phyloP scores from a whole-genome alignment of 2,797 vertebrate genomes.

The Coilia nasus region DNA sequence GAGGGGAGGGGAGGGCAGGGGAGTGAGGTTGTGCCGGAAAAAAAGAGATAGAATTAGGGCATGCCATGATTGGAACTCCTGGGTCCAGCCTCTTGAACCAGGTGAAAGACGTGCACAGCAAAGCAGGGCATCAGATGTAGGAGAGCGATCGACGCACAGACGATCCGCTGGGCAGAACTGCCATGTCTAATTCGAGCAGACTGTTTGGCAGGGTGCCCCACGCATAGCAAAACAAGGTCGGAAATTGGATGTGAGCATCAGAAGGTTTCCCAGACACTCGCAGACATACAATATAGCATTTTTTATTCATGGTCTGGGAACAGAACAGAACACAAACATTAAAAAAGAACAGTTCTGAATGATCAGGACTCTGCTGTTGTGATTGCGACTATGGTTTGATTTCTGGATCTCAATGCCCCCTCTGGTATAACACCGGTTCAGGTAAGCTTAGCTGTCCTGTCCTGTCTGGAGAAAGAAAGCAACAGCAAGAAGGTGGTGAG shows the following conservation, averaged over 20 bases:
- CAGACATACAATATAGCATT: background rate
- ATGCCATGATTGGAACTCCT: conserved; percentile 36
- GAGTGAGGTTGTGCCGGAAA: too few species aligned
- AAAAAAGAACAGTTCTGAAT: background rate
- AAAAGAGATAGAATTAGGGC: conserved; percentile 53
- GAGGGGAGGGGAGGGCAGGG: too few species aligned
- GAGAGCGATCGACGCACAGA: conserved; percentile 4
- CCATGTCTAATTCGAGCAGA: conserved; percentile 42
- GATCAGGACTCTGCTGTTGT: background rate
- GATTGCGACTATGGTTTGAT: background rate
- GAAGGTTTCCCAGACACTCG: background rate
- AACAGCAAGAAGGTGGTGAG: background rate
- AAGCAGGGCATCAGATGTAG: conserved; percentile 12
- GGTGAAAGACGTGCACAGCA: background rate
- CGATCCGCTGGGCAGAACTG: conserved; percentile 37
- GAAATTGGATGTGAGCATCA: conserved; percentile 10
- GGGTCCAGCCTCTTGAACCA: conserved; percentile 46
- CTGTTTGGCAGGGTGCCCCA: conserved; percentile 30
- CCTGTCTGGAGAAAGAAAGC: background rate
- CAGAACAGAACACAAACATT: background rate
- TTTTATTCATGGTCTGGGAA: conserved; percentile 6
- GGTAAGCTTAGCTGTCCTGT: background rate
- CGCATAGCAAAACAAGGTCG: conserved; percentile 21
- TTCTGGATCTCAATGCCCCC: background rate
- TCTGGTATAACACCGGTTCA: background rate